These are phyloP conservation scores for Nothocercus nigrocapillus DNA, from an alignment of 2,113 vertebrate species.

Conservation along the genomic window DNA sequence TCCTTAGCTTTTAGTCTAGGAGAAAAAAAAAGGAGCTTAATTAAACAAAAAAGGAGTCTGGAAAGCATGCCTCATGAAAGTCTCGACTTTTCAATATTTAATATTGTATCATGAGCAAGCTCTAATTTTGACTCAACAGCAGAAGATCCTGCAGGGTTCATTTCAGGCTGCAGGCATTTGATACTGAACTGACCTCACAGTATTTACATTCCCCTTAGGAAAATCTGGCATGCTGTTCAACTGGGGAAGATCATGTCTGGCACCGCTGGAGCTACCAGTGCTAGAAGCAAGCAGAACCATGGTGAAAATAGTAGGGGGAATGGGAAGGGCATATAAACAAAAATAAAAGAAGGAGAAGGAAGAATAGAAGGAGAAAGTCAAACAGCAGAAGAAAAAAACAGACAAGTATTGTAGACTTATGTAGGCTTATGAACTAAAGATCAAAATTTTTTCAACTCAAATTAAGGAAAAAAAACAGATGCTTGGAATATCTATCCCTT, in stretches of 20 bases:
- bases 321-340: not conserved
- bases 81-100: not conserved
- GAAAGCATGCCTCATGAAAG: not conserved
- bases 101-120: not conserved
- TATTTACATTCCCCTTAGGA: slow-evolving; percentile 57
- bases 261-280: slow-evolving; percentile 7
- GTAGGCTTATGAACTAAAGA: not conserved
- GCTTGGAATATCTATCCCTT: not conserved
- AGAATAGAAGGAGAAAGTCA: slow-evolving; percentile 28
- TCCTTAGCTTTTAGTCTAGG: not conserved
- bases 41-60: not conserved
- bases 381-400: not conserved
- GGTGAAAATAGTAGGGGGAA: not conserved
- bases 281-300: slow-evolving; percentile 26
- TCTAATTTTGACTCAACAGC: slow-evolving; percentile 1
- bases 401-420: not conserved
- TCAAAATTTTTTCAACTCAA: not conserved
- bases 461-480: not conserved
- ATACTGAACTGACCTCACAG: slow-evolving; percentile 45
- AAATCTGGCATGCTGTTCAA: slow-evolving; percentile 37
- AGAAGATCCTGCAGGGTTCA: slow-evolving; percentile 39
- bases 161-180: slow-evolving; percentile 58
- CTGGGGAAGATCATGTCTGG: slow-evolving; percentile 18
- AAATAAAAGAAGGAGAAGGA: not conserved
- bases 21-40: not conserved